Evolutionary conservation across 1,140 invertebrate genomes (phyloP).

Genomic region (Kradibia gibbosae): DNA sequence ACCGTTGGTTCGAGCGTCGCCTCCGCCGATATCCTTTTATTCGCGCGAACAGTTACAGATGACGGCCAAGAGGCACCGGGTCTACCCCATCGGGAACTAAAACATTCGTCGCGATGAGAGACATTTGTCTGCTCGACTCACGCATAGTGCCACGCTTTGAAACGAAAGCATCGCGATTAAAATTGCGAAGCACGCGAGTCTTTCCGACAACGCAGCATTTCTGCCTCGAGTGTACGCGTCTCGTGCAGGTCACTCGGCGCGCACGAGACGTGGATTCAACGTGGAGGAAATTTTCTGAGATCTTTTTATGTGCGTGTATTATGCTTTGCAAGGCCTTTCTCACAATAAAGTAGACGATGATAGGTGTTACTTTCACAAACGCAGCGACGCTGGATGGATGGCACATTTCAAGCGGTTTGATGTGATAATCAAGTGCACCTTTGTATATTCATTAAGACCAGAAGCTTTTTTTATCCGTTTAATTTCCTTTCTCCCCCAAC

Average conservation of each 20-base stretch:
- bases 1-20: too few species aligned
- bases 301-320: constrained; percentile 17
- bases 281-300: constrained; percentile 10
- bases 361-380: constrained; percentile 17
- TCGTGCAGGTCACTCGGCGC: background rate
- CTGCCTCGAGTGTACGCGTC: background rate
- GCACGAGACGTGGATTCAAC: background rate
- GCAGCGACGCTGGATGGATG: background rate
- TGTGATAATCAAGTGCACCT: constrained; percentile 2
- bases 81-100: too few species aligned
- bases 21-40: too few species aligned
- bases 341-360: constrained; percentile 20
- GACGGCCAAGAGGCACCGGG: too few species aligned
- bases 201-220: too few species aligned
- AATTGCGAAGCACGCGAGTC: background rate
- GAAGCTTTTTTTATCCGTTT: background rate
- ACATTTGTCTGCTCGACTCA: too few species aligned
- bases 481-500: too few species aligned
- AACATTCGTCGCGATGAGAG: too few species aligned
- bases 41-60: too few species aligned
- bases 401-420: background rate
- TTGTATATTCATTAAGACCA: background rate
- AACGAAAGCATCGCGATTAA: background rate
- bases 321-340: constrained; percentile 11
- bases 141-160: too few species aligned